Evolutionary conservation across 2,113 vertebrate genomes (phyloP).

Genomic region (Tetraodon nigroviridis): DNA sequence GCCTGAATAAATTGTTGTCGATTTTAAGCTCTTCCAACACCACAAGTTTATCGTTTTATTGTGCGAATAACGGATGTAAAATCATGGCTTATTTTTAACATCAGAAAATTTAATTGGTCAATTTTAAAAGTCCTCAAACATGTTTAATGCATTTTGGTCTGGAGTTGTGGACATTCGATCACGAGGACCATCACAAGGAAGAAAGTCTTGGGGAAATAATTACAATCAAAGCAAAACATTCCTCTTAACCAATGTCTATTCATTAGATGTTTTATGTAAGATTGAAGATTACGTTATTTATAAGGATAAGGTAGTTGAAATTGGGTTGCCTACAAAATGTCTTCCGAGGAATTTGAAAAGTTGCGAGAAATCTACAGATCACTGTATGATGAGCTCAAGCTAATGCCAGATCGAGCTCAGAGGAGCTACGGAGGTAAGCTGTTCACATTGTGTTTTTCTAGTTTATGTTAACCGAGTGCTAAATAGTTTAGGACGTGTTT

Average conservation of each 20-base stretch:
- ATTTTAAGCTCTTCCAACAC: fast-evolving
- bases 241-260: neutral
- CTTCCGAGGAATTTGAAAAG: slow-evolving; percentile 90
- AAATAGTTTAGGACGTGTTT: neutral
- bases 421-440: slow-evolving; percentile 77
- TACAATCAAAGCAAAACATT: slow-evolving; percentile 23
- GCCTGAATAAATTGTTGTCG: slow-evolving; percentile 33
- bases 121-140: neutral
- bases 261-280: neutral
- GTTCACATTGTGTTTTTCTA: neutral
- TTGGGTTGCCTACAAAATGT: slow-evolving; percentile 56
- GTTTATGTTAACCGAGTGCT: neutral
- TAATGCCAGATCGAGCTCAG: slow-evolving; percentile 73
- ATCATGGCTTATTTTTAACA: neutral
- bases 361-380: slow-evolving; percentile 84
- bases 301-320: neutral
- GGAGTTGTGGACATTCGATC: slow-evolving; percentile 23
- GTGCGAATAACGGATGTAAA: neutral
- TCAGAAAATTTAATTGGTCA: neutral
- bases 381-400: slow-evolving; percentile 77
- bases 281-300: neutral
- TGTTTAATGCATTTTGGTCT: slow-evolving; percentile 14
- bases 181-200: slow-evolving; percentile 58
- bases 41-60: fast-evolving
- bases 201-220: slow-evolving; percentile 51